A percentile compares a stretch with the other conserved stretches of the same genome.
These are phyloP conservation scores for Subacronicta megacephala DNA, from an alignment of 2,888 invertebrate genomes.

Conservation along the genomic window DNA sequence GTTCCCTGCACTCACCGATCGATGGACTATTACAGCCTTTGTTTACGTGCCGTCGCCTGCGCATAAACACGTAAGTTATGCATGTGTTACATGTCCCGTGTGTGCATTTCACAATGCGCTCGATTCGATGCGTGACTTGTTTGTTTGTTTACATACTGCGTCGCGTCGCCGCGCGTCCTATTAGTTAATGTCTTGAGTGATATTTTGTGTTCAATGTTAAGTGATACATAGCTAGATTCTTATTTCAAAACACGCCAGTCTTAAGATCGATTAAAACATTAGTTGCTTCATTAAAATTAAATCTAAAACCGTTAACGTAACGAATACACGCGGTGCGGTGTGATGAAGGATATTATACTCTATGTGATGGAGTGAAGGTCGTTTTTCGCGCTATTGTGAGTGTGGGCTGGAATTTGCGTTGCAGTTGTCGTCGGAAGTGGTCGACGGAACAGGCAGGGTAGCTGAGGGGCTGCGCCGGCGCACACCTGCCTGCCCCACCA, in stretches of 20 bases:
- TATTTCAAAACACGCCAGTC: constrained; percentile 43
- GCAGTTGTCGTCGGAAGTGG: constrained; percentile 71
- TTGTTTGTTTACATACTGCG: constrained; percentile 76
- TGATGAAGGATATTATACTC: constrained; percentile 51
- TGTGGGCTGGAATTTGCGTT: constrained; percentile 65
- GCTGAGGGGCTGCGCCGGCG: constrained; percentile 68
- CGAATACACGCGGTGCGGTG: constrained; percentile 65
- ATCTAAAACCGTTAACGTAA: constrained; percentile 73
- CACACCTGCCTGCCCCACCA: constrained; percentile 79
- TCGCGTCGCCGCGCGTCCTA: constrained; percentile 51
- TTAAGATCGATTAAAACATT: constrained; percentile 58
- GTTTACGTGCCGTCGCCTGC: constrained; percentile 75
- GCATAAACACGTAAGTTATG: constrained; percentile 84
- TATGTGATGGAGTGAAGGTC: constrained; percentile 49
- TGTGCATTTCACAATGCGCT: constrained; percentile 77
- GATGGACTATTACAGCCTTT: constrained; percentile 71
- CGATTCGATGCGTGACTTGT: constrained; percentile 72
- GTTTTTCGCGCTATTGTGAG: constrained; percentile 36
- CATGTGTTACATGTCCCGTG: constrained; percentile 75
- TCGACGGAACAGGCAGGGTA: constrained; percentile 56
- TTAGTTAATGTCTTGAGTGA: constrained; percentile 46
- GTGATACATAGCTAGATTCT: constrained; percentile 36
- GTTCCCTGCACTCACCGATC: constrained; percentile 61
- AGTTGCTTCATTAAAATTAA: constrained; percentile 68
- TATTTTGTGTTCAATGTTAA: constrained; percentile 34